Percentiles rank a stretch among this genome's conserved stretches.
These are phyloP conservation scores for Danaus chrysippus DNA, from an alignment of 2,888 invertebrate genomes.

Conservation along the genomic window DNA sequence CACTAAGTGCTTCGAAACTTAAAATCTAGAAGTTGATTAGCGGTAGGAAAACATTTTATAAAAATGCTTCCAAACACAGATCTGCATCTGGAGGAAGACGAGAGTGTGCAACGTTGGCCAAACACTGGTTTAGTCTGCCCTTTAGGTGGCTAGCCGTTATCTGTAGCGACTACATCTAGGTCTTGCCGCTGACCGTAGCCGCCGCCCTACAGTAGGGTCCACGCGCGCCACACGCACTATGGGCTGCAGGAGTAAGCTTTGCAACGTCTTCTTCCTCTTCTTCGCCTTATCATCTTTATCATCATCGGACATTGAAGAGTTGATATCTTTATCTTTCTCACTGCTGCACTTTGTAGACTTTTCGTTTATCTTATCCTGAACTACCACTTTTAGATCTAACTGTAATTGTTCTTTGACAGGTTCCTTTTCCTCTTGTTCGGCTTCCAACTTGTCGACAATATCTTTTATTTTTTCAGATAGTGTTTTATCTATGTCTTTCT, in stretches of 20 bases:
- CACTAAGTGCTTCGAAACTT: background rate
- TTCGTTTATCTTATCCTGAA: slow-evolving; percentile 39
- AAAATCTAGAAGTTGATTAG: slow-evolving; percentile 8
- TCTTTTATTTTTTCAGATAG: slow-evolving; percentile 21
- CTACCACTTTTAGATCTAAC: slow-evolving; percentile 45
- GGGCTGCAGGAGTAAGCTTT: slow-evolving; percentile 78
- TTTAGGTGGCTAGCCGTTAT: slow-evolving; percentile 44
- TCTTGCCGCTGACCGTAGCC: slow-evolving; percentile 56
- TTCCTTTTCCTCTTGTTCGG: slow-evolving; percentile 25
- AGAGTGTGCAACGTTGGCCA: slow-evolving; percentile 4
- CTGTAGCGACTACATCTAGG: slow-evolving; percentile 41
- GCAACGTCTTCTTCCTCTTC: slow-evolving; percentile 54
- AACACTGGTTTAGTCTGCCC: background rate
- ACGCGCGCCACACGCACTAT: slow-evolving; percentile 83
- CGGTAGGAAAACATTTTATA: slow-evolving; percentile 17
- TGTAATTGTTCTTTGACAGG: slow-evolving; percentile 40
- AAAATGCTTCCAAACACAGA: slow-evolving; percentile 10
- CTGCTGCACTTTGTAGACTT: slow-evolving; percentile 34
- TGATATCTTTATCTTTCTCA: slow-evolving; percentile 41
- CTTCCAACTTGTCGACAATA: slow-evolving; percentile 34
- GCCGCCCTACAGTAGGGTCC: slow-evolving; percentile 59
- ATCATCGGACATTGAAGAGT: slow-evolving; percentile 50
- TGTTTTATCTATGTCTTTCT: slow-evolving; percentile 19
- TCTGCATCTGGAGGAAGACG: slow-evolving; percentile 5
- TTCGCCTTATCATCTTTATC: slow-evolving; percentile 46